Percentiles rank a stretch among this genome's conserved stretches.
These are phyloP conservation scores for Pogonus chalceus DNA, from an alignment of 1,140 invertebrate genomes.

Conservation along the genomic window DNA sequence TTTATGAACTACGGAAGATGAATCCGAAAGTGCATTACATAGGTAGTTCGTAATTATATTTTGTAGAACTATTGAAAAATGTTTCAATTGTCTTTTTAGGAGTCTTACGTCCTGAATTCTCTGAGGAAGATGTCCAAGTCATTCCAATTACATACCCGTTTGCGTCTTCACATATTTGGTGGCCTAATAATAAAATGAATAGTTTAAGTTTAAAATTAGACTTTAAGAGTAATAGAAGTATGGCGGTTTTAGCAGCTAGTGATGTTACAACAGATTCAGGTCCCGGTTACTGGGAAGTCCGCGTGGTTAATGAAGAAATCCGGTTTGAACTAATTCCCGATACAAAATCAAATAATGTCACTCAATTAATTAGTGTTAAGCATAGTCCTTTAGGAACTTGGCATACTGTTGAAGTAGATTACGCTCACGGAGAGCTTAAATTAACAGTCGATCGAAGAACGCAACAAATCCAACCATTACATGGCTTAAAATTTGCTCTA, in stretches of 20 bases:
- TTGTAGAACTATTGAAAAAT: not conserved
- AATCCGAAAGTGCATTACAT: conserved; percentile 64
- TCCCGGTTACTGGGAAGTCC: conserved; percentile 79
- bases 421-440: conserved; percentile 59
- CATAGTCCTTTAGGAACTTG: conserved; percentile 63
- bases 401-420: conserved; percentile 69
- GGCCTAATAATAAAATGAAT: conserved; percentile 59
- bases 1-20: conserved; percentile 73
- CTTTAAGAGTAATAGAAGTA: conserved; percentile 74
- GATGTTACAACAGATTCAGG: conserved; percentile 59
- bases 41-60: conserved; percentile 29
- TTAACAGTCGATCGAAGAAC: conserved; percentile 64
- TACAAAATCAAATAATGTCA: conserved; percentile 53
- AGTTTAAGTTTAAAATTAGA: conserved; percentile 74
- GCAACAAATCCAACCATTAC: conserved; percentile 52
- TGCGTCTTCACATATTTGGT: conserved; percentile 77
- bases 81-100: conserved; percentile 13
- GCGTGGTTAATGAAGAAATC: conserved; percentile 70
- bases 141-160: conserved; percentile 89
- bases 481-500: conserved; percentile 47
- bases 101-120: conserved; percentile 67
- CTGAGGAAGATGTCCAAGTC: conserved; percentile 71
- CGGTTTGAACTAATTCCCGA: conserved; percentile 67
- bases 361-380: conserved; percentile 65
- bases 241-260: conserved; percentile 75